Evolutionary conservation across 2,888 invertebrate species (phyloP).

Genomic region (Mactromeris polynyma): DNA sequence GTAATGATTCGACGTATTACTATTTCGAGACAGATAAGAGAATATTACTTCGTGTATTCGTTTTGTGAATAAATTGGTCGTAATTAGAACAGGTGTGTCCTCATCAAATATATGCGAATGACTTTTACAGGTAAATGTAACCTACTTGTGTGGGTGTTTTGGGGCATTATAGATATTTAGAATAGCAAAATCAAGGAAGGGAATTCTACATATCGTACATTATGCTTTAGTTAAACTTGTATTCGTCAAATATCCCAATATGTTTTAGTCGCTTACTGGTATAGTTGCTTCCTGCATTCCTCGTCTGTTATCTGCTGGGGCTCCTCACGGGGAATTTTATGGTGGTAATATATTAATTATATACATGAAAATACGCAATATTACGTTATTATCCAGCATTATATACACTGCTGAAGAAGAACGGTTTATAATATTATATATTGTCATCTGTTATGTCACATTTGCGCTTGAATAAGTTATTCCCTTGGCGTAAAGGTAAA

Average conservation of each 20-base stretch:
- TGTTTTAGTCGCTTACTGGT: not conserved
- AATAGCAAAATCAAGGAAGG: too few relatives aligned
- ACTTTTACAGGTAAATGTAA: conserved; percentile 7
- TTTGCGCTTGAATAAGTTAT: not conserved
- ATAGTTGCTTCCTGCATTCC: not conserved
- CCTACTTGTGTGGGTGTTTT: too few relatives aligned
- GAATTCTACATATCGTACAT: too few relatives aligned
- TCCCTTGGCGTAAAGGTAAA: not conserved
- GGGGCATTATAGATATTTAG: too few relatives aligned
- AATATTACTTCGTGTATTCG: not conserved
- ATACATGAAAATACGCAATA: not conserved
- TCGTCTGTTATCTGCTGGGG: not conserved
- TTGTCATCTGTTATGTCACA: not conserved
- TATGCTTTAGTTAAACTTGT: not conserved
- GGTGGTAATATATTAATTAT: not conserved
- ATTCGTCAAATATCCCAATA: not conserved
- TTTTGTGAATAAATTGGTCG: not conserved
- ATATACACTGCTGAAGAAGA: not conserved
- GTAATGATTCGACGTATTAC: not conserved
- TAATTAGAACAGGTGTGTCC: conserved; percentile 24
- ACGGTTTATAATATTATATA: not conserved
- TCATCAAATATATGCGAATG: not conserved
- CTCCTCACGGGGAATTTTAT: not conserved
- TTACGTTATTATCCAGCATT: not conserved
- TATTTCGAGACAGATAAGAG: not conserved